Percentiles rank a stretch among this genome's conserved stretches.
phyloP scores from a whole-genome alignment of 2,888 invertebrate species.

The Athrips mouffetella region DNA sequence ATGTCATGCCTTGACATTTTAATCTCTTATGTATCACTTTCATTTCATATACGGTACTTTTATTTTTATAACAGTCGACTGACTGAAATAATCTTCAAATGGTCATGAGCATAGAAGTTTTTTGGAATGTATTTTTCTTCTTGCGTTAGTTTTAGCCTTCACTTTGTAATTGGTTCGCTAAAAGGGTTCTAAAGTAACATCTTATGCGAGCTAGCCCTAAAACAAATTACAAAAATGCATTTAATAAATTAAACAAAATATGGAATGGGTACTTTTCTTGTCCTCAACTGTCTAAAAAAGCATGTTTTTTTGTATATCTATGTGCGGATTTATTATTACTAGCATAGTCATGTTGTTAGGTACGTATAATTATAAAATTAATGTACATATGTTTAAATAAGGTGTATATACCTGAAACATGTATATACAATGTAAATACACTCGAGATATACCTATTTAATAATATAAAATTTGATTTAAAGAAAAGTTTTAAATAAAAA shows the following conservation, averaged over 20 bases:
- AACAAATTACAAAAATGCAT: too few species aligned
- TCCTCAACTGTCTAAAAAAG: slow-evolving; percentile 4
- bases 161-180: slow-evolving; percentile 8
- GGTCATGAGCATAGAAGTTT: too few species aligned
- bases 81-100: too few species aligned
- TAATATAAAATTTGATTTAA: slow-evolving; percentile 71
- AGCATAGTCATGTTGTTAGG: neutral
- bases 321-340: slow-evolving; percentile 6
- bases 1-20: too few species aligned
- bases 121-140: neutral
- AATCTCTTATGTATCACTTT: too few species aligned
- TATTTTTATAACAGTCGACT: too few species aligned
- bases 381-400: slow-evolving; percentile 36
- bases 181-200: slow-evolving; percentile 16
- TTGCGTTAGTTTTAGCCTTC: neutral
- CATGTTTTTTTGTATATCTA: slow-evolving; percentile 13
- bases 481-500: slow-evolving; percentile 67
- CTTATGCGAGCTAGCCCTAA: too few species aligned
- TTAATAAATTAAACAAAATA: slow-evolving; percentile 13
- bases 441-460: slow-evolving; percentile 68
- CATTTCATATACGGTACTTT: too few species aligned
- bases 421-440: slow-evolving; percentile 73
- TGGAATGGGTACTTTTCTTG: neutral
- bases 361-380: slow-evolving; percentile 16
- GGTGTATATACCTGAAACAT: slow-evolving; percentile 59